Evolutionary conservation across 2,888 invertebrate species (phyloP), one percentile per base, ranked within the genome.

Genomic region (Digitonthophagus gazella): DNA sequence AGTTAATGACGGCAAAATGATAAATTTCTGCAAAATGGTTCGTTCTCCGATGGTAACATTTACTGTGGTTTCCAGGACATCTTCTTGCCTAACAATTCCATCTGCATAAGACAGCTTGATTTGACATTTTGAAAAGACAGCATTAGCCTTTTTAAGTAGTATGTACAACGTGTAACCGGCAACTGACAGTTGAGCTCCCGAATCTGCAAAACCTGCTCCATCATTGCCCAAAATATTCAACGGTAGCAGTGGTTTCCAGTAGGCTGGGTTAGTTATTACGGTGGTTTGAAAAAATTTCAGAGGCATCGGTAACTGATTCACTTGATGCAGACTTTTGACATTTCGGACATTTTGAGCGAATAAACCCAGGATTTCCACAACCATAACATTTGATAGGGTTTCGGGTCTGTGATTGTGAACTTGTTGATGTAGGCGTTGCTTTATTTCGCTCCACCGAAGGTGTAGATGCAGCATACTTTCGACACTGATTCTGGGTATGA

Each of bases 351-450:
- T 63, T 65, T 20, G 64, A 22, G 28, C 64, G 56, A 6, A 61
- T 18, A 66, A 67, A 22, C 11, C 65, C 68, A 16, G 68, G 55
- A 15, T 16, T 18, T 66, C 68, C 68, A 56, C 68, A 68, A 55
- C 68, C 65, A 15, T 68, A 68, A 65, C 68, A 68, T 57, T 54
- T n/a, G 65, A 64, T 65, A 6, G 6, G 3, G 6, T 6, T 22
- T 22, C 22, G 22, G 22, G 22, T 22, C 4, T 22, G 6, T 22
- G 22, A 4, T 22, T 22, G 4, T 22, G 22, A 3, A 3, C 6
- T 22, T 6, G 6, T 22, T 22, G 22, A 4, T 22, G 22, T 22
- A 4, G 22, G 6, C 6, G 22, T 22, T 4, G n/a, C n/a, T n/a
- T n/a, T n/a, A n/a, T n/a, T 22, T 22, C 6, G 22, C 22, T 22